phyloP scores from a whole-genome alignment of 2,888 invertebrate species.

The Erebia aethiops region DNA sequence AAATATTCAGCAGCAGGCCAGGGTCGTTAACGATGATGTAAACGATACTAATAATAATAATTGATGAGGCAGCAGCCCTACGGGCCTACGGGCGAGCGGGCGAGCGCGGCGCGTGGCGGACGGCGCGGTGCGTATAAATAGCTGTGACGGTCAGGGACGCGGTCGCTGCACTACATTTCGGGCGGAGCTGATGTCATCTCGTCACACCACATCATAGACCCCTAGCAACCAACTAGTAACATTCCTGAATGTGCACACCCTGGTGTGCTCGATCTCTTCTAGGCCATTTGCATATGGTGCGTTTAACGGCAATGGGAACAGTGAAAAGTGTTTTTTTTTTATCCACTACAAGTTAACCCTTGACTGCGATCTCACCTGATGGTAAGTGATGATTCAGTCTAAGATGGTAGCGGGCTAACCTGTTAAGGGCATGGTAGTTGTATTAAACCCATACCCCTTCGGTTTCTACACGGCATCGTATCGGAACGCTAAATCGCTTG shows the following conservation, averaged over 20 bases:
- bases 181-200: constrained; percentile 42
- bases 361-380: no score
- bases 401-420: no score
- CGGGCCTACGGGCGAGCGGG: background rate
- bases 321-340: no score
- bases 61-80: background rate
- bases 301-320: background rate
- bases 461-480: no score
- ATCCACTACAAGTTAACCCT: no score
- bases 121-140: constrained; percentile 63
- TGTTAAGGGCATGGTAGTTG: no score
- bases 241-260: no score
- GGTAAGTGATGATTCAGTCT: no score
- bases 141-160: constrained; percentile 58
- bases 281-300: background rate
- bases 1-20: background rate
- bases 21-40: background rate
- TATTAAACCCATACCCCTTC: no score
- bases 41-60: background rate
- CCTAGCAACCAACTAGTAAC: background rate
- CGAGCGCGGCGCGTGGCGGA: constrained; percentile 37
- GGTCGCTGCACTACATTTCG: constrained; percentile 40
- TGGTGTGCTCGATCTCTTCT: background rate
- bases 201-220: constrained; percentile 25
- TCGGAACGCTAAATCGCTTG: no score